Evolutionary conservation across 1,140 invertebrate species (phyloP).

Genomic region (Conopomorpha cramerella): DNA sequence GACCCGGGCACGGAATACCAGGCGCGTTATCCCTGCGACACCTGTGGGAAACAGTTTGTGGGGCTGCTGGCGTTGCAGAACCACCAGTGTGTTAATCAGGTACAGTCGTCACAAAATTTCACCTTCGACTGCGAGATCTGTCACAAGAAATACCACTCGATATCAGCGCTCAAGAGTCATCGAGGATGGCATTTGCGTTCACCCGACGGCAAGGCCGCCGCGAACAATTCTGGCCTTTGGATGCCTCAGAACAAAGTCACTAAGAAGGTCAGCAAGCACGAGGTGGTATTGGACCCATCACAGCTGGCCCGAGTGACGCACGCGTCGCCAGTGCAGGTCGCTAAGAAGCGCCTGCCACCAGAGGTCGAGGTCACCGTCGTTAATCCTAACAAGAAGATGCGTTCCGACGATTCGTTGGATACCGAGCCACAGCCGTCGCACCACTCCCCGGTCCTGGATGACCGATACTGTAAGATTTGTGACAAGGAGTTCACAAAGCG

Average conservation of each 20-base stretch:
- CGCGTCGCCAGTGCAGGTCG: slow-evolving; percentile 14
- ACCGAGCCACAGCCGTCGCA: slow-evolving; percentile 21
- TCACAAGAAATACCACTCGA: slow-evolving; percentile 62
- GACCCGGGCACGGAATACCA: slow-evolving; percentile 44
- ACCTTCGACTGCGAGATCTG: slow-evolving; percentile 63
- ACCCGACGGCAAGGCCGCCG: slow-evolving; percentile 57
- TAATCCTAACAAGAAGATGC: slow-evolving; percentile 51
- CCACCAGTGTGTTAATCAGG: slow-evolving; percentile 44
- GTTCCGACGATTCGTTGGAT: slow-evolving; percentile 44
- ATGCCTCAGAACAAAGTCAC: slow-evolving; percentile 59
- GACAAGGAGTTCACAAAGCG: slow-evolving; percentile 63
- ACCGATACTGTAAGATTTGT: slow-evolving; percentile 63
- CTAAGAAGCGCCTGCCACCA: slow-evolving; percentile 47
- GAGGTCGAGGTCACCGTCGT: slow-evolving; percentile 56
- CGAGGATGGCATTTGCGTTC: slow-evolving; percentile 64
- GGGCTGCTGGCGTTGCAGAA: slow-evolving; percentile 51
- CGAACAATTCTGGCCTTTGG: slow-evolving; percentile 54
- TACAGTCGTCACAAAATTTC: slow-evolving; percentile 26
- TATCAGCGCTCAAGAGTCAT: slow-evolving; percentile 63
- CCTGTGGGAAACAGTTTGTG: slow-evolving; percentile 52
- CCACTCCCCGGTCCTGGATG: slow-evolving; percentile 23
- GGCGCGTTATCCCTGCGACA: slow-evolving; percentile 47
- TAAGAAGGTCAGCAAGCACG: slow-evolving; percentile 53
- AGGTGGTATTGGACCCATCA: slow-evolving; percentile 34
- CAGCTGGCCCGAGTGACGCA: slow-evolving; percentile 20